These are phyloP conservation scores for Echinometra lucunter DNA, from an alignment of 53 echinoderm and acorn worm genomes.

Conservation along the genomic window DNA sequence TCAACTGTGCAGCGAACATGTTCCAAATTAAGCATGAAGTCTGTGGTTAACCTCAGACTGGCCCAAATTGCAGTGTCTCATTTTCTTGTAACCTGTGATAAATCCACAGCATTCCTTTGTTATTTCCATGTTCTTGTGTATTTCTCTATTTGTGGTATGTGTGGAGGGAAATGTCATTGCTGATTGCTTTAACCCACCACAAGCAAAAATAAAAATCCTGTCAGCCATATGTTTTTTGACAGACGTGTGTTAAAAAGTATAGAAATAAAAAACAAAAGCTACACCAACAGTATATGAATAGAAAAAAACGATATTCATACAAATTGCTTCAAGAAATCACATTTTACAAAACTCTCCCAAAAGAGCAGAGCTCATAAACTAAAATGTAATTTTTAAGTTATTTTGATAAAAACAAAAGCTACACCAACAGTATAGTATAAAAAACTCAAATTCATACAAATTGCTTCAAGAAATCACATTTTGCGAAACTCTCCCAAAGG, in stretches of 20 bases:
- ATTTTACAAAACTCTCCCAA: not conserved
- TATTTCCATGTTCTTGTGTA: constrained; percentile 22
- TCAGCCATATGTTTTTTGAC: not conserved
- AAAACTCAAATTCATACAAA: no score
- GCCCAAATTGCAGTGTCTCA: not conserved
- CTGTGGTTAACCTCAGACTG: constrained; percentile 22
- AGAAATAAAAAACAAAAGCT: not conserved
- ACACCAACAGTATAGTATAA: no score
- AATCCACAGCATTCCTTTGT: constrained; percentile 49
- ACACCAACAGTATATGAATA: no score
- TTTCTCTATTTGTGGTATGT: not conserved
- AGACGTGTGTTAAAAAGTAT: not conserved
- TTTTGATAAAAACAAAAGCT: no score
- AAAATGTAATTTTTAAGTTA: not conserved
- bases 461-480: no score
- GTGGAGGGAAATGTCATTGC: not conserved
- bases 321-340: not conserved
- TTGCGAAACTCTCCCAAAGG: no score
- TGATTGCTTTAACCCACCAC: not conserved
- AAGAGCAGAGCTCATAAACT: not conserved
- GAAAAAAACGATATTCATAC: not conserved
- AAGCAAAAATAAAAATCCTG: not conserved
- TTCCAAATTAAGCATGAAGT: constrained; percentile 11
- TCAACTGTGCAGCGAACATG: not conserved
- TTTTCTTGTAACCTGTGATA: not conserved